Percentiles rank a stretch among this genome's conserved stretches.
phyloP scores from a whole-genome alignment of 2,888 invertebrate species.

The Drosophila kambysellisi region DNA sequence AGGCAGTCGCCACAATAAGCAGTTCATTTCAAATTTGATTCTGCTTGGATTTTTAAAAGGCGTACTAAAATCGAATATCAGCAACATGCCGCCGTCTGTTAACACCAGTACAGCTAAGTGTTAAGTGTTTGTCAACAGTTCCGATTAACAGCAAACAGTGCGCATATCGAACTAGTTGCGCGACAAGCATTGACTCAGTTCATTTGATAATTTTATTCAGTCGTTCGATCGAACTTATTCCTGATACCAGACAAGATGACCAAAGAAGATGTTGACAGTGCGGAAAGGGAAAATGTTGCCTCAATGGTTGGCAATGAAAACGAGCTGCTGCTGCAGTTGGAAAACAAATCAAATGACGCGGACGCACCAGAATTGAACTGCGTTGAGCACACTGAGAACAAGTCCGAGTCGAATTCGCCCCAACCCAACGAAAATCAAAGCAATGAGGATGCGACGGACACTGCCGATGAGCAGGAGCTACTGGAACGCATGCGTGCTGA shows the following conservation, averaged over 20 bases:
- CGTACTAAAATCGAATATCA: not conserved
- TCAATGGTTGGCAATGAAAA: slow-evolving; percentile 32
- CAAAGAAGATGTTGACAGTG: slow-evolving; percentile 57
- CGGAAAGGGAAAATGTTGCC: slow-evolving; percentile 36
- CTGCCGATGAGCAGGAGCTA: slow-evolving; percentile 69
- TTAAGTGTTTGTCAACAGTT: slow-evolving; percentile 1
- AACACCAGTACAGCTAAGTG: not conserved
- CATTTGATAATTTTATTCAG: slow-evolving; percentile 9
- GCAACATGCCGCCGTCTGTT: slow-evolving; percentile 1
- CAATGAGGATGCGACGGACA: slow-evolving; percentile 58
- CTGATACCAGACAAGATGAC: slow-evolving; percentile 54
- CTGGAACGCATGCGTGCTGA: slow-evolving; percentile 88
- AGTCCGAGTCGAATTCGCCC: slow-evolving; percentile 49
- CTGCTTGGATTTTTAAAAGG: slow-evolving; percentile 21
- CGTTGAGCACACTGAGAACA: slow-evolving; percentile 34
- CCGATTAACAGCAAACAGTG: not conserved
- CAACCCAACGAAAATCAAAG: slow-evolving; percentile 47
- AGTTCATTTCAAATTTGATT: not conserved
- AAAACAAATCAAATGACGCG: slow-evolving; percentile 29
- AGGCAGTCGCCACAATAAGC: not conserved
- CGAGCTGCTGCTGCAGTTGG: slow-evolving; percentile 15
- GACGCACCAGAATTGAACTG: slow-evolving; percentile 29
- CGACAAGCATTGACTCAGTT: slow-evolving; percentile 3
- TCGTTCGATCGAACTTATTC: slow-evolving; percentile 32
- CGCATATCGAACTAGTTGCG: slow-evolving; percentile 21